Evolutionary conservation across 2,113 vertebrate species (phyloP).

Genomic region (Montifringilla adamsi): DNA sequence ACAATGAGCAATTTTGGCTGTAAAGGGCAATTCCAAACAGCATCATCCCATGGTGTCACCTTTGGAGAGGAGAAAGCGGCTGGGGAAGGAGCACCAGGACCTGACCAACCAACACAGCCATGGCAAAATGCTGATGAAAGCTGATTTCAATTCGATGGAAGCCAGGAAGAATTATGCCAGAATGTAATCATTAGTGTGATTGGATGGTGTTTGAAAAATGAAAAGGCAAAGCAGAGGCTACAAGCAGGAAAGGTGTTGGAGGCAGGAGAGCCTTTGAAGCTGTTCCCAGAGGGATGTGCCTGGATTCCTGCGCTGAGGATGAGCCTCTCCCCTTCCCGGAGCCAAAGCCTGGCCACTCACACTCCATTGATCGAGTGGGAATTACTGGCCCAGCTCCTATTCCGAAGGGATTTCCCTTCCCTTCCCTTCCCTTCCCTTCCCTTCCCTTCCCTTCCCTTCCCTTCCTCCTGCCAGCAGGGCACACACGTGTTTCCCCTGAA

Average conservation of each 20-base stretch:
- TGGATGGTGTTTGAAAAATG: background rate
- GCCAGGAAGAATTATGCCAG: background rate
- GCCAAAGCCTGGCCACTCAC: background rate
- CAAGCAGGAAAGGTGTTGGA: background rate
- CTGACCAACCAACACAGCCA: background rate
- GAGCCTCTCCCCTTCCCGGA: background rate
- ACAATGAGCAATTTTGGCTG: background rate
- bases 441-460: background rate
- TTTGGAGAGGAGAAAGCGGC: accelerated
- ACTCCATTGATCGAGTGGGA: accelerated
- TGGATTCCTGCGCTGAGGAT: accelerated
- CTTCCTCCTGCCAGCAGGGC: background rate
- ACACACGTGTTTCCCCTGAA: background rate
- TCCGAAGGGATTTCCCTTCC: background rate
- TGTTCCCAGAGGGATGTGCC: background rate
- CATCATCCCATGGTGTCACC: accelerated
- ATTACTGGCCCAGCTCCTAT: background rate
- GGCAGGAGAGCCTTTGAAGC: background rate
- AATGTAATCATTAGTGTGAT: slow-evolving; percentile 10
- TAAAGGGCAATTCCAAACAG: background rate
- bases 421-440: background rate
- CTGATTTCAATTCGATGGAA: background rate
- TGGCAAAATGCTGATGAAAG: background rate
- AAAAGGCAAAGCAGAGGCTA: background rate
- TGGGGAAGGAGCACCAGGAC: background rate